Base-by-base conservation (phyloP, 2,888 invertebrate species). In the Caenorhabditis sp. region DNA sequence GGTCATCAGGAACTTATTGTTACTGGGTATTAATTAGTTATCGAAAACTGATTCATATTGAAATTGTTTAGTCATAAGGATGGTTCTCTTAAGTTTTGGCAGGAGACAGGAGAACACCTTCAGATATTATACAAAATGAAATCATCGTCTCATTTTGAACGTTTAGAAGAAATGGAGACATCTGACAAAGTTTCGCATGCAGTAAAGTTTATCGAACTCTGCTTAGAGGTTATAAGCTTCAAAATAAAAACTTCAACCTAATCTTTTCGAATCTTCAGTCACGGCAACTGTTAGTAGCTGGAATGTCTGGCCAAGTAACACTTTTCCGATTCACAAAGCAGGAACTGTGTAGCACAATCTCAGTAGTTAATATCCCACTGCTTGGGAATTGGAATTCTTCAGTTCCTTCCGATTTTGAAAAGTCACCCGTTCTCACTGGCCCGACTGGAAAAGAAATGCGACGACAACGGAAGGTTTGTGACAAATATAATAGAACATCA, bases 31-130 rank as follows among this genome's bases (percentile, higher is more conserved):
- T 11, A 78, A 97, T 96, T 93, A 97, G 97, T 92, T 98, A 98
- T 93, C 96, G 96, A 92, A 99, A 99, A 94, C 95, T 99, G 91
- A 96, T 99, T 89, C 95, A 64, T 78, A 51, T 53, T 11, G 51
- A 37, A 64, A 11, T 26, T 18, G 86, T 78, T 72, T 70, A 79
- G 88, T 9, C 91, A 90, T 79, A 90, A 97, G 85, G 99, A 99
- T 93, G 99, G 99, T 67, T 97, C 97, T 92, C 94, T 99, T 74
- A 98, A 98, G 93, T 99, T 99, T 93, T 99, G 98, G 98, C 98
- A 99, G 93, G 97, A 97, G 58, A 97, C 97, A 91, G 97, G 96
- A 68, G 91, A 91, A 72, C 86, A 90, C 83, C 94, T 99, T 89
- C 97, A 98, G 94, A 85, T 88, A 37, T 60, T 88, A 22, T 88